Base-by-base conservation (phyloP, 2,888 invertebrate species). In the Ceraclea dissimilis region DNA sequence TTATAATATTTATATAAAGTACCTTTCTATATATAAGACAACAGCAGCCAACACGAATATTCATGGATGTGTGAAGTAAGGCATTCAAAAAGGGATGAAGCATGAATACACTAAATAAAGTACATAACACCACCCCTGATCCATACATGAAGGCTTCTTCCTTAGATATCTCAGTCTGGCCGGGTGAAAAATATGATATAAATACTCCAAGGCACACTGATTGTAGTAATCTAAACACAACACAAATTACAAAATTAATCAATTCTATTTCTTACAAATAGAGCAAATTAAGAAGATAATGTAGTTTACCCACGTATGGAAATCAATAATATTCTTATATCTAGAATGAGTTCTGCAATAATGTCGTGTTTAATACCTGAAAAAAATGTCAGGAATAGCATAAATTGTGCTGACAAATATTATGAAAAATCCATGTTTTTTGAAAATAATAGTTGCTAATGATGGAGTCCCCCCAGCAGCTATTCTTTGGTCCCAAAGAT, bases 1-100 rank as follows among this genome's bases (percentile, higher is more conserved):
- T n/a, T n/a, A n/a, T 33, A 10, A 10, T 33, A 26, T 26, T 4
- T 6, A 26, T 26, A 26, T 26, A 10, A 26, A 6, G 18, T 69
- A 86, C 86, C 80, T 90, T 90, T 68, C 86, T 79, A 66, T 87
- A 89, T 52, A 90, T 76, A 1, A 90, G 73, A 0, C 86, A 83
- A 56, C 85, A 84, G 58, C 84, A 82, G 0, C 83, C 84, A 0
- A 88, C 79, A 17, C 88, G 71, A 21, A 86, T 72, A 67, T 84
- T 80, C 83, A 88, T 81, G 8, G 88, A 88, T 63, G 83, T 75
- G 52, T 84, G 79, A 31, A 84, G 73, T 0, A 85, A 70, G 62
- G 77, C 79, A 54, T 86, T 76, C 65, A 87, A 72, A 68, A 82
- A 82, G 0, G 85, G 85, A 67, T 90, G 78, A 51, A 75, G 67